Conservation (phyloP, 2,797 vertebrate species). For the Anabacerthia variegaticeps region DNA sequence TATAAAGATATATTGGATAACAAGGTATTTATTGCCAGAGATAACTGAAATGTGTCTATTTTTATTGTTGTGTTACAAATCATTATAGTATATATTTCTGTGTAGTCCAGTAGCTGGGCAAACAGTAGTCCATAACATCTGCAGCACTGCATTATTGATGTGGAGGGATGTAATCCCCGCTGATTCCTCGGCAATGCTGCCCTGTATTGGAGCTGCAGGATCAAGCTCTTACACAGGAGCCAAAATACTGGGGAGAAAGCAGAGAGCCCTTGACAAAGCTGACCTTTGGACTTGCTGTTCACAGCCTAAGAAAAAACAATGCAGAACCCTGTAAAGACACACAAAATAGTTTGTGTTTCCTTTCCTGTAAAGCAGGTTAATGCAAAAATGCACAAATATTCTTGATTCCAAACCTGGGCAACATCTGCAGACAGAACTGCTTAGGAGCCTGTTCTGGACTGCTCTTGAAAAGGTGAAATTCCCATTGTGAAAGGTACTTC, state of each 20-base stretch:
- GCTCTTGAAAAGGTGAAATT: not conserved
- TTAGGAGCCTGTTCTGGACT: not conserved
- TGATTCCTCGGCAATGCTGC: not conserved
- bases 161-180: not conserved
- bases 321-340: not conserved
- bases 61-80: slow-evolving; percentile 46
- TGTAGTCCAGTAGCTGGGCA: not conserved
- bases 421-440: not conserved
- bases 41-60: slow-evolving; percentile 56
- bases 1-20: slow-evolving; percentile 39
- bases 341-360: not conserved
- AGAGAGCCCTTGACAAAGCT: not conserved
- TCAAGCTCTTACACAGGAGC: not conserved
- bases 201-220: not conserved
- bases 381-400: not conserved
- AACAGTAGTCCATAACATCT: not conserved
- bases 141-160: not conserved
- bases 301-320: not conserved
- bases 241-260: not conserved
- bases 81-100: not conserved
- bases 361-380: not conserved
- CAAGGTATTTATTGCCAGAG: slow-evolving; percentile 48
- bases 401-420: not conserved
- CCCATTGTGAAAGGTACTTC: not conserved
- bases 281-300: not conserved